These are phyloP conservation scores for Ondatra zibethicus DNA, from an alignment of 2,113 vertebrate species.

Conservation along the genomic window DNA sequence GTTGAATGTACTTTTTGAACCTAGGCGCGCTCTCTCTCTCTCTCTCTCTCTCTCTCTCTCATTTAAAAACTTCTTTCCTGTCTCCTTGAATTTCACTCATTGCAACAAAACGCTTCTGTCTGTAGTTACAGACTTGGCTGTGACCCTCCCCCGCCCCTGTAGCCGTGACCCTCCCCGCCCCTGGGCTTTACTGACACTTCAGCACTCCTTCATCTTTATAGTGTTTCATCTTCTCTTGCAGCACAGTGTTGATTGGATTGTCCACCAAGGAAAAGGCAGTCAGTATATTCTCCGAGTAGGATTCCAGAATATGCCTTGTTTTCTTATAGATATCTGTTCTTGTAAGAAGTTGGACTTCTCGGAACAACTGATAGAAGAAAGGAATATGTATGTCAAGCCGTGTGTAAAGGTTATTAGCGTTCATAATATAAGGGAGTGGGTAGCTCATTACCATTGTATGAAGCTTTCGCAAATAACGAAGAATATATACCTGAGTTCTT, in stretches of 20 bases:
- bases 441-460: neutral
- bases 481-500: neutral
- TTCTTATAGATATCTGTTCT: conserved; percentile 84
- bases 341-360: conserved; percentile 86
- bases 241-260: conserved; percentile 81
- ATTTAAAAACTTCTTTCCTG: neutral
- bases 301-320: conserved; percentile 85
- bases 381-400: neutral
- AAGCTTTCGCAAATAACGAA: neutral
- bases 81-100: neutral
- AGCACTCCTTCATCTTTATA: conserved; percentile 80
- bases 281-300: conserved; percentile 85
- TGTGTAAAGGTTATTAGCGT: neutral
- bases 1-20: neutral
- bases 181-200: conserved; percentile 80
- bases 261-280: conserved; percentile 78
- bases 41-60: neutral
- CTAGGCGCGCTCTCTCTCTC: neutral
- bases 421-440: neutral
- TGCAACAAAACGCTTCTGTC: neutral
- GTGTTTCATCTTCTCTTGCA: conserved; percentile 82
- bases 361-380: conserved; percentile 83
- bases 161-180: too few species aligned
- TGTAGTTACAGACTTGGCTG: neutral
- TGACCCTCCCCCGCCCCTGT: neutral